Evolutionary conservation across 2,888 invertebrate species (phyloP), one percentile per base, ranked within the genome.

Genomic region (Zygogramma bicolorata): DNA sequence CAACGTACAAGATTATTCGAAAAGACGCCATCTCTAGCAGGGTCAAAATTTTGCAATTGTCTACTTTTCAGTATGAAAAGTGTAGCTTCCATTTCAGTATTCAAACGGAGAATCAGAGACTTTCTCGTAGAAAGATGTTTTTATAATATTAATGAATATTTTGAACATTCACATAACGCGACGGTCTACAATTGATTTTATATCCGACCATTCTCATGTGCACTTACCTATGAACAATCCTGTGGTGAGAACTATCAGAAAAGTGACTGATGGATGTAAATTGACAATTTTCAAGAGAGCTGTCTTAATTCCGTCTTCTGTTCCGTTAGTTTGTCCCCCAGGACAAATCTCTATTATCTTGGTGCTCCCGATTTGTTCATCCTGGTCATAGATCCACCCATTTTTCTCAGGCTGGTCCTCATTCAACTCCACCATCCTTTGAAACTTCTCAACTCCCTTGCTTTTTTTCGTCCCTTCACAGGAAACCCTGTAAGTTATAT

Each of bases 351-450:
- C 62, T 25, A 57, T 65, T 22, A 59, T 42, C 20, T 42, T 73
- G 3, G 42, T 34, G n/a, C n/a, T n/a, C 2, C 2, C n/a, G 4
- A 13, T 66, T 22, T 70, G 86, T 29, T 76, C 74, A 8, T 88
- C 84, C 6, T 88, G 84, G 68, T 89, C 88, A 0, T 87, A 86
- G 38, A 86, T 81, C 82, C 84, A 86, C 15, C 86, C 85, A 68
- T 82, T 81, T 25, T 84, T 81, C 4, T 58, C 15, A 27, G 72
- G 71, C 7, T 66, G 49, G 7, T 3, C 13, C 2, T 53, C 5
- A 27, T 13, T 25, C 6, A 27, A 53, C 22, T 6, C 88, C 70
- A 91, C 88, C 79, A 90, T 91, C 79, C 90, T 91, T 79, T 91
- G 85, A 46, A 80, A 77, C 58, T 77, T 73, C 20, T 74, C 67